phyloP scores from a whole-genome alignment of 2,888 invertebrate genomes.

The Diabrotica balteata region DNA sequence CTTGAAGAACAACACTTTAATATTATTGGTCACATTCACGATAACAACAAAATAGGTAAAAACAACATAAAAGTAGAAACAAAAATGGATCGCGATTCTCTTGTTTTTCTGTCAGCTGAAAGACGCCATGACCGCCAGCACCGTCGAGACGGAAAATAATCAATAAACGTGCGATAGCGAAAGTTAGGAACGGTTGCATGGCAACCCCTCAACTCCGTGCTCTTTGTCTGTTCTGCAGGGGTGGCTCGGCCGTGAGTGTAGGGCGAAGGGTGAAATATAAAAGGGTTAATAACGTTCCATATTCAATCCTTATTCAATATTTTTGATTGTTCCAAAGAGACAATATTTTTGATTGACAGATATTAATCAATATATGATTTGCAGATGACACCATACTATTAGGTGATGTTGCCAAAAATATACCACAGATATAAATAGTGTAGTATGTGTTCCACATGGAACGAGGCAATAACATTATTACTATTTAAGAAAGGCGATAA shows the following conservation, averaged over 20 bases:
- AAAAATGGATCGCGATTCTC: conserved; percentile 50
- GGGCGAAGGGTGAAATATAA: no score
- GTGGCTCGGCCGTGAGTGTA: conserved; percentile 15
- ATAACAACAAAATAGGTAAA: conserved; percentile 41
- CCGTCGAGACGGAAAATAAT: conserved; percentile 61
- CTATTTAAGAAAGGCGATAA: no score
- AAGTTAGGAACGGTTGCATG: conserved; percentile 57
- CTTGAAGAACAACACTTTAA: conserved; percentile 20
- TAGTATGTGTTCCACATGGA: no score
- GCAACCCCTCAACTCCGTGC: conserved; percentile 51
- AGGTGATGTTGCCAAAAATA: no score
- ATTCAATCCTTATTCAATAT: no score
- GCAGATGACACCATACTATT: no score
- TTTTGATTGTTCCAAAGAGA: no score
- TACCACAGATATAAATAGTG: no score
- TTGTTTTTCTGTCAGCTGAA: conserved; percentile 60
- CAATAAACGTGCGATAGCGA: conserved; percentile 61
- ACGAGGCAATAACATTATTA: no score
- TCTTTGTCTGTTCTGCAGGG: conserved; percentile 40
- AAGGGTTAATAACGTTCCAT: no score
- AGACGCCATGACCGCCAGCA: conserved; percentile 56
- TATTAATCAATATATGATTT: no score
- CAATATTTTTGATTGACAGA: no score
- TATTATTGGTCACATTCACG: conserved; percentile 19
- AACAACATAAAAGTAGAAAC: conserved; percentile 49